A percentile compares a stretch with the other conserved stretches of the same genome.
phyloP scores from a whole-genome alignment of 2,888 invertebrate species.

The Ditylenchus weischeri region DNA sequence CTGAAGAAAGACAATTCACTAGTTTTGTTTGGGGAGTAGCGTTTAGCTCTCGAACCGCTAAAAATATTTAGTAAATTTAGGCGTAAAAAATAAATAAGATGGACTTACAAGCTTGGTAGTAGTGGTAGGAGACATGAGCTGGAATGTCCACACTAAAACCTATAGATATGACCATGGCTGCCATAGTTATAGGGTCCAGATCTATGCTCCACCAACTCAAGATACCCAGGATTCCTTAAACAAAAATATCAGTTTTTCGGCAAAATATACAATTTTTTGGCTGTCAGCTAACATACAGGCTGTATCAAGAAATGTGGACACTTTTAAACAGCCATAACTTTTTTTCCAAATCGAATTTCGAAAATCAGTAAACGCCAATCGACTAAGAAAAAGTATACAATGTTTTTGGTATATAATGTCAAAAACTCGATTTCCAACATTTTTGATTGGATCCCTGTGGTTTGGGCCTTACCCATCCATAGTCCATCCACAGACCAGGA shows the following conservation, averaged over 20 bases:
- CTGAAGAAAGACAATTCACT: slow-evolving; percentile 38
- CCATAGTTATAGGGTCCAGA: slow-evolving; percentile 57
- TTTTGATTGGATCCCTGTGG: no score
- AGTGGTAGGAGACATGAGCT: slow-evolving; percentile 54
- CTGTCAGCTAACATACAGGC: background rate
- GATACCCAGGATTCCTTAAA: slow-evolving; percentile 51
- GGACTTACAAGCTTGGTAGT: slow-evolving; percentile 33
- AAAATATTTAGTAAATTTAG: slow-evolving; percentile 4
- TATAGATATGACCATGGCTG: slow-evolving; percentile 54
- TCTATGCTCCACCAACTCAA: slow-evolving; percentile 51
- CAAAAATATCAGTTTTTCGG: background rate
- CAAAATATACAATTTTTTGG: background rate
- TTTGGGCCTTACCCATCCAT: no score
- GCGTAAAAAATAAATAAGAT: background rate
- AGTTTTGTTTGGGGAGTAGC: slow-evolving; percentile 25
- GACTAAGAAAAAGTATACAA: no score
- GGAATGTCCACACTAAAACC: slow-evolving; percentile 56
- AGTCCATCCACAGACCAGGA: no score
- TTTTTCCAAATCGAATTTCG: no score
- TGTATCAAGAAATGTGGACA: no score
- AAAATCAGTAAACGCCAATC: no score
- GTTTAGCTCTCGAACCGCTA: slow-evolving; percentile 20
- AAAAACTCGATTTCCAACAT: no score
- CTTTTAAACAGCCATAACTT: no score
- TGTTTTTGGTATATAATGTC: no score